Conservation (phyloP, 2,888 invertebrate species). For the Steinernema carpocapsae region DNA sequence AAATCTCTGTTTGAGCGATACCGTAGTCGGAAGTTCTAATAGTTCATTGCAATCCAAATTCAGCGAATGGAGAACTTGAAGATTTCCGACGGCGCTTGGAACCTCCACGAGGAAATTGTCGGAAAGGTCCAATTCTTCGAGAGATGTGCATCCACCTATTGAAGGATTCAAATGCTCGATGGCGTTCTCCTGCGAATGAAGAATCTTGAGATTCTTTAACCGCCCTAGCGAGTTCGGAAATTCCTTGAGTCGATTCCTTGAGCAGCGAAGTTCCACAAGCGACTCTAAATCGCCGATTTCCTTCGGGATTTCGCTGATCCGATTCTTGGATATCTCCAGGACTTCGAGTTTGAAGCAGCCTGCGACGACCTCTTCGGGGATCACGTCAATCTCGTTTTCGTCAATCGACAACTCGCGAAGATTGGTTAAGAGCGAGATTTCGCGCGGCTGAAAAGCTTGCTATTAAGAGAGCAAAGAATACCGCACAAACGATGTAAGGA, state of each 20-base stretch:
- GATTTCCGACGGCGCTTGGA: constrained; percentile 85
- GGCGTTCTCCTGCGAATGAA: constrained; percentile 81
- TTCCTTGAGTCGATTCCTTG: not conserved
- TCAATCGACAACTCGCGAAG: constrained; percentile 86
- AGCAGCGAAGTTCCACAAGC: constrained; percentile 73
- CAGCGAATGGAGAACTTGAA: constrained; percentile 87
- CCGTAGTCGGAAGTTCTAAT: constrained; percentile 83
- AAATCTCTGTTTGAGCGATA: not conserved
- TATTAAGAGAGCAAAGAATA: not conserved
- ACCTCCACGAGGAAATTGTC: constrained; percentile 91
- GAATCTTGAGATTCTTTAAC: constrained; percentile 85
- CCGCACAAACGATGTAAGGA: constrained; percentile 85
- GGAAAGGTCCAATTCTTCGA: constrained; percentile 95
- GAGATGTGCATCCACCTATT: constrained; percentile 81
- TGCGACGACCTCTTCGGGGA: constrained; percentile 84
- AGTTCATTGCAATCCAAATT: constrained; percentile 94
- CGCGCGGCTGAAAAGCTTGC: constrained; percentile 78
- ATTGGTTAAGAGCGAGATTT: constrained; percentile 86
- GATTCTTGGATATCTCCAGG: constrained; percentile 94
- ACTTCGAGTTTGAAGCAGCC: constrained; percentile 85
- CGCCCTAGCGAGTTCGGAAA: constrained; percentile 68
- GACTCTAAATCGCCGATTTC: constrained; percentile 88
- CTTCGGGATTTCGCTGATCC: constrained; percentile 88
- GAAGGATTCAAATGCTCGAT: constrained; percentile 71
- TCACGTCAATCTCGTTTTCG: constrained; percentile 87